Percentiles rank a stretch among this genome's conserved stretches.
Conservation (phyloP, 2,888 invertebrate genomes). For the Vesta saturnalis region DNA sequence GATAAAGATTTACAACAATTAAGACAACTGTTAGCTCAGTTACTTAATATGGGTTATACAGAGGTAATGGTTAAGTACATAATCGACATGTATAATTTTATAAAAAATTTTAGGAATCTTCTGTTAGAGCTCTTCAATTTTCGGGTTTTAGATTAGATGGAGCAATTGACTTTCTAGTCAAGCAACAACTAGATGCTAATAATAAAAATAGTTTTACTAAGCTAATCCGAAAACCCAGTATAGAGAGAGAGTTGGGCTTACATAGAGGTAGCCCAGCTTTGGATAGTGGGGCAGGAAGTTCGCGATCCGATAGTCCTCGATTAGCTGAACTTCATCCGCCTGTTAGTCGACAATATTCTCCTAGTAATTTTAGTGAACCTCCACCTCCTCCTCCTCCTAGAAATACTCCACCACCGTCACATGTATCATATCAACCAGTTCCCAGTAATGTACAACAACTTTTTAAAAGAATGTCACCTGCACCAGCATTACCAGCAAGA, state of each 20-base stretch:
- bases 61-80: too few species aligned
- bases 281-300: conserved; percentile 89
- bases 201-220: conserved; percentile 68
- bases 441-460: conserved; percentile 75
- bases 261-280: conserved; percentile 87
- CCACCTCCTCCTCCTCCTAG: conserved; percentile 67
- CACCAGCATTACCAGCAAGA: conserved; percentile 73
- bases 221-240: conserved; percentile 86
- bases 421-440: conserved; percentile 66
- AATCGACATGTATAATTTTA: too few species aligned
- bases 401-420: conserved; percentile 72
- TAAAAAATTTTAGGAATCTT: conserved; percentile 74
- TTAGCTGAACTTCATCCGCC: conserved; percentile 73
- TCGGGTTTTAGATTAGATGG: conserved; percentile 76
- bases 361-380: conserved; percentile 67
- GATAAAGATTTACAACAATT: conserved; percentile 71
- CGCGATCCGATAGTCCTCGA: conserved; percentile 89
- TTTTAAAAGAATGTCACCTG: conserved; percentile 81
- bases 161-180: conserved; percentile 74
- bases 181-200: conserved; percentile 69
- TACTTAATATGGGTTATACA: conserved; percentile 77
- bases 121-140: conserved; percentile 74
- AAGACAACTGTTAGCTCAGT: conserved; percentile 73
- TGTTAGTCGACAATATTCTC: conserved; percentile 77
- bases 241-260: conserved; percentile 82